Conservation (phyloP, 2,888 invertebrate species). For the Plusia festucae region DNA sequence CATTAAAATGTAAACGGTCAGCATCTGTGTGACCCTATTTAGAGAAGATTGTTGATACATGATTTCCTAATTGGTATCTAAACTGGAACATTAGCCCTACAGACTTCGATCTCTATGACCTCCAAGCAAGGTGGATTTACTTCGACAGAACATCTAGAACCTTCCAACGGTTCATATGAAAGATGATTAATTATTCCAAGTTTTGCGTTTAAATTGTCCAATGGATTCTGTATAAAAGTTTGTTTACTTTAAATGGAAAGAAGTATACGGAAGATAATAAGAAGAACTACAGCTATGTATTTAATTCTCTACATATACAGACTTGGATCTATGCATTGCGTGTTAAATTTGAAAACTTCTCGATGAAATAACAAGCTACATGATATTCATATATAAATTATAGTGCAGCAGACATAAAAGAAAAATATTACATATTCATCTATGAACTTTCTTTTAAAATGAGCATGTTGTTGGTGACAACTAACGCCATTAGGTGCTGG, state of each 20-base stretch:
- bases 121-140: not conserved
- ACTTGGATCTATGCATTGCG: too few species aligned
- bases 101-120: not conserved
- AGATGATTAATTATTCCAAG: too few species aligned
- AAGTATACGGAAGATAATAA: too few species aligned
- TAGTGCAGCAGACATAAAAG: not conserved
- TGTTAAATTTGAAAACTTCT: too few species aligned
- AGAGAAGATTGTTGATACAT: not conserved
- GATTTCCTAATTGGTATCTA: not conserved
- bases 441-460: conserved; percentile 42
- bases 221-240: too few species aligned
- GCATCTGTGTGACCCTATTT: conserved; percentile 17
- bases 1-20: conserved; percentile 21
- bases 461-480: conserved; percentile 41
- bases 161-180: not conserved
- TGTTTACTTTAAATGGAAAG: too few species aligned
- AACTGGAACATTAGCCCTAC: not conserved
- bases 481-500: conserved; percentile 54
- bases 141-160: not conserved
- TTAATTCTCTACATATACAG: too few species aligned
- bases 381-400: not conserved
- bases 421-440: conserved; percentile 8
- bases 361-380: not conserved
- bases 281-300: too few species aligned
- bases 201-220: not conserved